Evolutionary conservation across 2,113 vertebrate genomes (phyloP).

Genomic region (Zapus hudsonius): DNA sequence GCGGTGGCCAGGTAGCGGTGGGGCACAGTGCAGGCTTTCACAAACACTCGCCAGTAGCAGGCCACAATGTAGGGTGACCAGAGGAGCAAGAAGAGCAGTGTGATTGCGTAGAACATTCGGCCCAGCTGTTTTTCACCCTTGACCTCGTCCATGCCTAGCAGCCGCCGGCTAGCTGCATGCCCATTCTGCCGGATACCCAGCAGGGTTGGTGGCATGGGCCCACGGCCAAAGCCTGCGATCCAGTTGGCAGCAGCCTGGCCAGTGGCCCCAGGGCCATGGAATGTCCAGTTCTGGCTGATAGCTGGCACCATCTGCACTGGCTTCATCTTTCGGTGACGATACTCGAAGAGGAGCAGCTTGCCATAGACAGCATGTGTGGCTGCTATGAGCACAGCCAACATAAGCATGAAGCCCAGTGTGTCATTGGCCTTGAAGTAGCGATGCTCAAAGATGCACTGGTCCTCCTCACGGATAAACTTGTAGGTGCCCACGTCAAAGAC

Average conservation of each 20-base stretch:
- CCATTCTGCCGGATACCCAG: constrained; percentile 95
- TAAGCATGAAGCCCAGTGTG: constrained; percentile 97
- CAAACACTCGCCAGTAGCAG: constrained; percentile 97
- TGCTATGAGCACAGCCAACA: constrained; percentile 94
- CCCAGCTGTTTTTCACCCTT: constrained; percentile 94
- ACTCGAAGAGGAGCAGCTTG: constrained; percentile 95
- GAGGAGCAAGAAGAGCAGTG: constrained; percentile 94
- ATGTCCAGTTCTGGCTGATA: constrained; percentile 98
- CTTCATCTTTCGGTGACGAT: constrained; percentile 96
- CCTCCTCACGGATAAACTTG: constrained; percentile 95
- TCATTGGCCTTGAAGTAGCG: constrained; percentile 97
- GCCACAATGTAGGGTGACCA: constrained; percentile 97
- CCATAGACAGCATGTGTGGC: constrained; percentile 96
- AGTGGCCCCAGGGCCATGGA: constrained; percentile 95
- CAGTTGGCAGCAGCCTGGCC: constrained; percentile 97
- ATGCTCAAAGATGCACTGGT: constrained; percentile 97
- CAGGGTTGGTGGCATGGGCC: constrained; percentile 95
- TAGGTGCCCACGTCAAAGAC: constrained; percentile 96
- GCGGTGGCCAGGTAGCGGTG: constrained; percentile 94
- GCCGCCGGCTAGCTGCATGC: constrained; percentile 93
- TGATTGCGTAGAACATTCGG: constrained; percentile 97
- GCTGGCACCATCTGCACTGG: constrained; percentile 96
- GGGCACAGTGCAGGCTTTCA: constrained; percentile 93
- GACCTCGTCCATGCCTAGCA: constrained; percentile 96
- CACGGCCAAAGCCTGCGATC: constrained; percentile 95